Base-by-base conservation (phyloP, 2,113 vertebrate genomes). In the Trinectes maculatus region DNA sequence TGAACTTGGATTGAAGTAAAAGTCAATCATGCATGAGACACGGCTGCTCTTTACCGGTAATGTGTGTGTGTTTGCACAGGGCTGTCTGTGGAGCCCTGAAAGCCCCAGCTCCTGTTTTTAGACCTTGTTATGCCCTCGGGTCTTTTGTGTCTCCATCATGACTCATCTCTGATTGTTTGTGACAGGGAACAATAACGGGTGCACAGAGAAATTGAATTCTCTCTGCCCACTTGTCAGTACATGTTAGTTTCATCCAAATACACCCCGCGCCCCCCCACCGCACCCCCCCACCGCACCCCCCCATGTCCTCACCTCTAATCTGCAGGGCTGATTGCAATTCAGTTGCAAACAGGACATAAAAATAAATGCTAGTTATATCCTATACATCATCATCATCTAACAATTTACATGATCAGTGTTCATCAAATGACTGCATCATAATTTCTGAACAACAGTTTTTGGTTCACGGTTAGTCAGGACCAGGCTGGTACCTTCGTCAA, bases 101-200 rank as follows among this genome's bases (percentile, higher is more conserved):
- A 85, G 55, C 72, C 57, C 48, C 34, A 3, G 56, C 53, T 64
- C 60, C 48, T 68, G 81, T 81, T 80, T 72, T 57, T 39, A 74
- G 80, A 69, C 72, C 71, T 66, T 36, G 36, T 69, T 54, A 33
- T 77, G 79, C 82, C 77, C 82, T 84, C 72, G 72, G 83, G 84
- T 82, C 78, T 91, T n/a, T 92, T 92, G 88, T 89, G 68, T 58
- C 53, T 37, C 65, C 79, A 87, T 91, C 85, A 90, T 55, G 76
- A 62, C 71, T 77, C 77, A 82, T 82, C 84, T 80, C 74, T 91
- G 77, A 87, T 87, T 74, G 79, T 66, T 85, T 84, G 76, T 89
- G 90, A 79, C 83, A 84, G 74, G 80, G 40, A 84, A 89, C 80
- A 84, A 86, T 82, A 80, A 66, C 63, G 74, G 80, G 86, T 87